Conservation (phyloP, 2,797 vertebrate genomes). For the Xyrichtys novacula region DNA sequence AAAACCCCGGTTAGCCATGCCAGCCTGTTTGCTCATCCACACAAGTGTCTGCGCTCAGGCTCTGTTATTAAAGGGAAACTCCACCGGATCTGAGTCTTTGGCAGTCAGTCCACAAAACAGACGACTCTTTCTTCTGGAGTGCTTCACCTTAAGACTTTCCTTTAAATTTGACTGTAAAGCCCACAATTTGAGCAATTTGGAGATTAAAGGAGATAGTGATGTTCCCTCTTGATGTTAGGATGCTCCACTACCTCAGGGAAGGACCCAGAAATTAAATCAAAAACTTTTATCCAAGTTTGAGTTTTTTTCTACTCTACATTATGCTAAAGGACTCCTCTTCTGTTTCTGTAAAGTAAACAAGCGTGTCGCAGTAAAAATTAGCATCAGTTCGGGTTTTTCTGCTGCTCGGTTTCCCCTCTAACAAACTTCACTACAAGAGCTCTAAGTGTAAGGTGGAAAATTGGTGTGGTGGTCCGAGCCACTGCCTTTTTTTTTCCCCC, state of each 20-base stretch:
- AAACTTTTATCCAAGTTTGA: no score
- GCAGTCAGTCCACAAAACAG: constrained; percentile 37
- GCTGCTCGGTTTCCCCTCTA: not conserved
- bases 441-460: constrained; percentile 49
- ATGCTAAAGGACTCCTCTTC: not conserved
- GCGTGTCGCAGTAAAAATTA: constrained; percentile 3
- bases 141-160: constrained; percentile 28
- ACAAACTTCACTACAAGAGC: not conserved
- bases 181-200: constrained; percentile 54
- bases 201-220: constrained; percentile 39
- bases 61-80: constrained; percentile 75
- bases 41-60: constrained; percentile 30
- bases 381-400: not conserved
- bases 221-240: not conserved
- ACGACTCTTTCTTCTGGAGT: constrained; percentile 35
- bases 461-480: constrained; percentile 33
- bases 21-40: constrained; percentile 71
- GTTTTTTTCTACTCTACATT: no score
- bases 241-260: constrained; percentile 5
- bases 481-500: constrained; percentile 4
- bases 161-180: constrained; percentile 53
- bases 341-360: constrained; percentile 3
- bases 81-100: constrained; percentile 62
- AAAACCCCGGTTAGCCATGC: constrained; percentile 52
- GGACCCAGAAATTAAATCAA: no score